These are phyloP conservation scores for Pangasius larnaudii DNA, from an alignment of 2,797 vertebrate species.

Conservation along the genomic window DNA sequence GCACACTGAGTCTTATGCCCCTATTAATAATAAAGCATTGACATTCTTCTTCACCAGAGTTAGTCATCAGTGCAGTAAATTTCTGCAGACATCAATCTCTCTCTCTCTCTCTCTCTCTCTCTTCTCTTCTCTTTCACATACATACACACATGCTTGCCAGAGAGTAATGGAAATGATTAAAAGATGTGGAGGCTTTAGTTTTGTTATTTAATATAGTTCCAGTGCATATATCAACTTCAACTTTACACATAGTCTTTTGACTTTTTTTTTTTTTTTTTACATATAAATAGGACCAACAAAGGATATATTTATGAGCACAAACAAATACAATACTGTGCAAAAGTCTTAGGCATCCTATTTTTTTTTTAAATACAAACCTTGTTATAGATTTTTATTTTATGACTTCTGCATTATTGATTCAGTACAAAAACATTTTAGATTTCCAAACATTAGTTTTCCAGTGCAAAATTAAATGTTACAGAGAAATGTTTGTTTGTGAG, in stretches of 20 bases:
- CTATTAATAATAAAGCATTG: constrained; percentile 58
- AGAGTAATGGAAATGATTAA: constrained; percentile 5
- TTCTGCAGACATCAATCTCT: constrained; percentile 45
- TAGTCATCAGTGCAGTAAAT: constrained; percentile 46
- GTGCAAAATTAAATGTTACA: too few species aligned
- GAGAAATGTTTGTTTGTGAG: too few species aligned
- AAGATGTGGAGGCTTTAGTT: constrained; percentile 6
- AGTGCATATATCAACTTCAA: not conserved
- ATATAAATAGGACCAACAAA: not conserved
- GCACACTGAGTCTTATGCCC: constrained; percentile 9
- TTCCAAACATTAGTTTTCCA: too few species aligned
- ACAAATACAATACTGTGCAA: not conserved
- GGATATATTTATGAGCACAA: not conserved
- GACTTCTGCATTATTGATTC: too few species aligned
- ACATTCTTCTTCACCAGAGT: constrained; percentile 48
- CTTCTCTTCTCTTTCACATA: constrained; percentile 5
- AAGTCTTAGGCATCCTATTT: too few species aligned
- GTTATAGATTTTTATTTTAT: too few species aligned
- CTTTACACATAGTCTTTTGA: not conserved
- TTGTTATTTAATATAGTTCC: constrained; percentile 4
- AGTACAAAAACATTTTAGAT: too few species aligned
- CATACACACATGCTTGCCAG: constrained; percentile 2
- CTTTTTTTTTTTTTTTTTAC: not conserved
- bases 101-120: constrained; percentile 9
- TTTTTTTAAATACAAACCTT: too few species aligned